A percentile compares a stretch with the other conserved stretches of the same genome.
Conservation (phyloP, 1,140 invertebrate genomes). For the Magallana angulata region DNA sequence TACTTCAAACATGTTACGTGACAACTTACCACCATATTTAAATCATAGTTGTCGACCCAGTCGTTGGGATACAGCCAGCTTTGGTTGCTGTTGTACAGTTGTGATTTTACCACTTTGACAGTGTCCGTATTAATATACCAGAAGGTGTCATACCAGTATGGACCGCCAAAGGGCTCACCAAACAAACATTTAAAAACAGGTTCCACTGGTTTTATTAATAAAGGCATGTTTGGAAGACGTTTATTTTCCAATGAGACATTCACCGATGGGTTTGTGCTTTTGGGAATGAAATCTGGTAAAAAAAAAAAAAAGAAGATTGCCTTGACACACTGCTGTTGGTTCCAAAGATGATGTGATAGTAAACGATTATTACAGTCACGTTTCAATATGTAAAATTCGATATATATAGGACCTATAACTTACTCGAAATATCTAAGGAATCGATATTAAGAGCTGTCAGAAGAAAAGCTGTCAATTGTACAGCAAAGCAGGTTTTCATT, state of each 20-base stretch:
- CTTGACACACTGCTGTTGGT: too few relatives aligned
- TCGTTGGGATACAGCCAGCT: neutral
- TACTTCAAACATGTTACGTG: neutral
- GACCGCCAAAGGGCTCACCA: neutral
- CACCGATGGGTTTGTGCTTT: neutral
- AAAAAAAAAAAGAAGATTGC: too few relatives aligned
- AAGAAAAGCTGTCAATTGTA: too few relatives aligned
- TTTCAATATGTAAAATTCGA: too few relatives aligned
- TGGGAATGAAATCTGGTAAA: neutral
- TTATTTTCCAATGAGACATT: constrained; percentile 10
- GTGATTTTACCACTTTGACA: neutral
- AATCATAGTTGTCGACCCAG: neutral
- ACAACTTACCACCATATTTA: constrained; percentile 15
- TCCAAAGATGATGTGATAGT: too few relatives aligned
- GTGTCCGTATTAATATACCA: neutral
- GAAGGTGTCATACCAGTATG: constrained; percentile 2
- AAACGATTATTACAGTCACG: too few relatives aligned
- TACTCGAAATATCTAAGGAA: too few relatives aligned
- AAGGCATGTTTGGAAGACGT: neutral
- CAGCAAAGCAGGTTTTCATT: too few relatives aligned
- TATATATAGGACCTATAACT: too few relatives aligned
- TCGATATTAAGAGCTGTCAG: too few relatives aligned
- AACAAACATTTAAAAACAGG: neutral
- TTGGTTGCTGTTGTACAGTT: neutral
- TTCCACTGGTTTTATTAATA: neutral